phyloP scores from a whole-genome alignment of 2,113 vertebrate genomes.

The Oenanthe melanoleuca region DNA sequence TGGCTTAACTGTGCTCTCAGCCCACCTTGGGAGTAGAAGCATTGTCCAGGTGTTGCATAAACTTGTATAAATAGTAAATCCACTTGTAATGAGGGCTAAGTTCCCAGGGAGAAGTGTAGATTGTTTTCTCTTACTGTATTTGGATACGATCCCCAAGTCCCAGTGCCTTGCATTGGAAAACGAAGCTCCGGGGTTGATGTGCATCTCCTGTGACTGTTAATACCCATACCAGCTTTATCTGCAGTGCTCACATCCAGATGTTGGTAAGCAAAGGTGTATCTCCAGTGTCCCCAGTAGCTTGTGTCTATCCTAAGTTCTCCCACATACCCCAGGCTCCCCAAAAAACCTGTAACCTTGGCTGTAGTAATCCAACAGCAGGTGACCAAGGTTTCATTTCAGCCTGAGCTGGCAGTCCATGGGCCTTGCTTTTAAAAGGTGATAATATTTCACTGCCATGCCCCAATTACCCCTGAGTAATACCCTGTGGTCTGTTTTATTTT shows the following conservation, averaged over 20 bases:
- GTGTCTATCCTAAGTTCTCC: not conserved
- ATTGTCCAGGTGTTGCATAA: not conserved
- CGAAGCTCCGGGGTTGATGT: not conserved
- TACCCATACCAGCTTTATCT: not conserved
- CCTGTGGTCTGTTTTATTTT: not conserved
- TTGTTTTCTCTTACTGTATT: not conserved
- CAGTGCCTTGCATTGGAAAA: not conserved
- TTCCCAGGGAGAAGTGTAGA: not conserved
- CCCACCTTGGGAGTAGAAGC: not conserved
- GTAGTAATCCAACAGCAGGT: not conserved
- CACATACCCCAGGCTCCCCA: not conserved
- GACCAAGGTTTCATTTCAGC: not conserved
- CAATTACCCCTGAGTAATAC: not conserved
- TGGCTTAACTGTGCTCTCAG: not conserved
- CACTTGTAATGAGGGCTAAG: not conserved
- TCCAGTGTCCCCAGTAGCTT: not conserved
- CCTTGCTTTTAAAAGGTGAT: not conserved
- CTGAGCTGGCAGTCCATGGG: accelerated
- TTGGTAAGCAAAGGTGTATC: not conserved
- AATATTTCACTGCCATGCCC: not conserved
- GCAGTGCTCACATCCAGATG: not conserved
- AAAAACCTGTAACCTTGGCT: not conserved
- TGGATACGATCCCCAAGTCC: not conserved
- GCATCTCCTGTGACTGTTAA: accelerated
- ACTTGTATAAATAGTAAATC: not conserved